Percentiles rank a stretch among this genome's conserved stretches.
These are phyloP conservation scores for Campylomormyrus tamandua DNA, from an alignment of 2,113 vertebrate genomes.

Conservation along the genomic window DNA sequence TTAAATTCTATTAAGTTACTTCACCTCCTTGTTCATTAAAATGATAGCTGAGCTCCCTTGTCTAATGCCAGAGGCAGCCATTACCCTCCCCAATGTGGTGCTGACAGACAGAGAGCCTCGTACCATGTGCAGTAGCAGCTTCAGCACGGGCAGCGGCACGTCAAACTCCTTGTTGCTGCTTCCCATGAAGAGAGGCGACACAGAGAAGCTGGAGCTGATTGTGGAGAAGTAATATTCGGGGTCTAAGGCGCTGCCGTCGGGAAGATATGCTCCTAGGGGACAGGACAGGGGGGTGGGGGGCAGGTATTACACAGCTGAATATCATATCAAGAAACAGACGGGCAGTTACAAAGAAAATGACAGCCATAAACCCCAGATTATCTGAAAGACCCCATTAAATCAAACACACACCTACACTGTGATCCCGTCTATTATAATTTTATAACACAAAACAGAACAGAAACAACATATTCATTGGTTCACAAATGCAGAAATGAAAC, in stretches of 20 bases:
- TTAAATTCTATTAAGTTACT: too few relatives aligned
- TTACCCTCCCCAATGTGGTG: background rate
- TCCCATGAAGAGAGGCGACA: slow-evolving; percentile 89
- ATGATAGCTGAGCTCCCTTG: background rate
- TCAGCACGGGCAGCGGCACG: slow-evolving; percentile 78
- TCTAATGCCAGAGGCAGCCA: too few relatives aligned
- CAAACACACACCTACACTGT: background rate
- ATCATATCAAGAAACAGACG: background rate
- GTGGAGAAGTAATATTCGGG: slow-evolving; percentile 91
- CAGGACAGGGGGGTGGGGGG: background rate
- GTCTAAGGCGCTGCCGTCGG: slow-evolving; percentile 81
- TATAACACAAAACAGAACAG: background rate
- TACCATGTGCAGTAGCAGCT: slow-evolving; percentile 85
- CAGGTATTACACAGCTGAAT: background rate
- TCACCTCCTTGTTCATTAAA: background rate
- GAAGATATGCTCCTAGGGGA: slow-evolving; percentile 74
- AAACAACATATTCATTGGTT: background rate
- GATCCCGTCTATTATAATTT: background rate
- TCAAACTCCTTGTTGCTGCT: slow-evolving; percentile 77
- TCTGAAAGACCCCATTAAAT: background rate
- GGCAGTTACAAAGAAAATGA: background rate
- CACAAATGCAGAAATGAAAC: background rate
- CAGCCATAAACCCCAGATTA: background rate
- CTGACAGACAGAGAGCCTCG: slow-evolving; percentile 14
- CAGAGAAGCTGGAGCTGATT: slow-evolving; percentile 92